A percentile compares a stretch with the other conserved stretches of the same genome.
These are phyloP conservation scores for Cylloceria caligata DNA, from an alignment of 2,888 invertebrate genomes.

Conservation along the genomic window DNA sequence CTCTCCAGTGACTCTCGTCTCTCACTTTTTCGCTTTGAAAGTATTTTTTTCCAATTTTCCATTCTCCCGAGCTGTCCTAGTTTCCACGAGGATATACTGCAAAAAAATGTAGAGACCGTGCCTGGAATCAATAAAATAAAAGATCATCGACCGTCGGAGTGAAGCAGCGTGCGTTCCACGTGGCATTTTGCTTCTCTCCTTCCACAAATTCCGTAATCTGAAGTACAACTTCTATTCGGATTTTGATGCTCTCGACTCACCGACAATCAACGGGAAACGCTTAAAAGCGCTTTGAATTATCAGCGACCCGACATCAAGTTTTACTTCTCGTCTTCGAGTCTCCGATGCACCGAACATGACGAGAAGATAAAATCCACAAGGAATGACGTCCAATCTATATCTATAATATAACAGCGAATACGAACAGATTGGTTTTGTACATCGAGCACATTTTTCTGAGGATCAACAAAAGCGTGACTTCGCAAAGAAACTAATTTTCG, in stretches of 20 bases:
- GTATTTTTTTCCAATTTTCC: constrained; percentile 15
- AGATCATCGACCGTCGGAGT: constrained; percentile 27
- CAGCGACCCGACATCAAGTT: too few species aligned
- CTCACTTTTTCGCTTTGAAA: constrained; percentile 7
- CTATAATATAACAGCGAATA: too few species aligned
- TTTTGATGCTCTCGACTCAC: neutral
- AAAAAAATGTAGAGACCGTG: constrained; percentile 40
- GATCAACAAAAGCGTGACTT: too few species aligned
- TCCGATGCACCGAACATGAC: too few species aligned
- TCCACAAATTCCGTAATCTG: neutral
- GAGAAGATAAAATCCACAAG: too few species aligned
- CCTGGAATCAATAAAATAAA: constrained; percentile 62
- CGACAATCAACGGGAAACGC: too few species aligned
- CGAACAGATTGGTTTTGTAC: too few species aligned
- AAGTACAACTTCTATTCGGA: constrained; percentile 1
- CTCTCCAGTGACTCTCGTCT: constrained; percentile 21
- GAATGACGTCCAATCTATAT: too few species aligned
- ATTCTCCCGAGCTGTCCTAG: neutral
- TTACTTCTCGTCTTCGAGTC: too few species aligned
- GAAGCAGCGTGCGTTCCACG: constrained; percentile 21
- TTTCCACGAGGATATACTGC: constrained; percentile 40
- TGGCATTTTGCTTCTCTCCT: neutral
- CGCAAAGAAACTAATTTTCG: too few species aligned
- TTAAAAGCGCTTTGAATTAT: too few species aligned
- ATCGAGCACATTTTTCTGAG: too few species aligned